These are phyloP conservation scores for Melanostigma gelatinosum DNA, from an alignment of 2,113 vertebrate species.

Conservation along the genomic window DNA sequence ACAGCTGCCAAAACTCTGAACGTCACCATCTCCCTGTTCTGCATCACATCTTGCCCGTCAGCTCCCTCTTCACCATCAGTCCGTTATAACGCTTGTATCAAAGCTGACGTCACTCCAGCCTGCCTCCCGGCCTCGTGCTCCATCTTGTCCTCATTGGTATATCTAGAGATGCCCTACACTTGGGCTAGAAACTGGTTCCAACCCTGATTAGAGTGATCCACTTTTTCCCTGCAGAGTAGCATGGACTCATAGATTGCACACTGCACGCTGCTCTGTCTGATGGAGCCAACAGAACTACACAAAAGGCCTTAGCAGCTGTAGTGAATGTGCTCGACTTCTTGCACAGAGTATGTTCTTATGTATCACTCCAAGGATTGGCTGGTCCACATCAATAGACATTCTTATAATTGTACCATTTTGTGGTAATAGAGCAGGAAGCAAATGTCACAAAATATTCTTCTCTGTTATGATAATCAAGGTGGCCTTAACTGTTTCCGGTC, in stretches of 20 bases:
- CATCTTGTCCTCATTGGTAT: neutral
- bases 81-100: neutral
- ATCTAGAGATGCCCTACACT: neutral
- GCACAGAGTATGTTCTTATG: neutral
- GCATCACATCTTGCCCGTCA: neutral
- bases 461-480: neutral
- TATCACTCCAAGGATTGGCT: neutral
- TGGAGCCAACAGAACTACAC: slow-evolving; percentile 9
- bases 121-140: neutral
- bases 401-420: neutral
- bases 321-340: slow-evolving; percentile 9
- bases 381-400: neutral
- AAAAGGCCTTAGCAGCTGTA: slow-evolving; percentile 8
- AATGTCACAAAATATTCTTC: neutral
- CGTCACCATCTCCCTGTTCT: no score
- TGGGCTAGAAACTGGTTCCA: neutral
- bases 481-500: neutral
- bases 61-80: no score
- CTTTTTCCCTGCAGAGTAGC: neutral
- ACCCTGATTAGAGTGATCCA: neutral
- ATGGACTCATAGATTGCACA: neutral
- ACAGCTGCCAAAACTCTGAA: neutral
- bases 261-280: slow-evolving; percentile 7
- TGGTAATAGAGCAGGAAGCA: neutral
- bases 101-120: neutral